Base-by-base conservation (phyloP, 2,888 invertebrate genomes). In the Hydrotaea cyrtoneurina region DNA sequence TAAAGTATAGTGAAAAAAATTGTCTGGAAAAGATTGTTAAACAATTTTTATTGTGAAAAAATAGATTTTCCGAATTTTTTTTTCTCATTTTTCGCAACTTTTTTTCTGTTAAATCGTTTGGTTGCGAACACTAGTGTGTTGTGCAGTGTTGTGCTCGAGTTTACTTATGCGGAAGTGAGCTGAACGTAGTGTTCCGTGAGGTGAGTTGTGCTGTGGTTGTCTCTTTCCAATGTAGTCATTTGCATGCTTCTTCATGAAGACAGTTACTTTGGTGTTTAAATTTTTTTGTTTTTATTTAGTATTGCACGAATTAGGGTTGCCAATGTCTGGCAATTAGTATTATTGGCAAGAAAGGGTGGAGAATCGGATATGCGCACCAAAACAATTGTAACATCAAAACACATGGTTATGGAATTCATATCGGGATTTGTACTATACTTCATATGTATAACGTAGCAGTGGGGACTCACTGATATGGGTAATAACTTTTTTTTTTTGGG, bases 271-370 rank as follows among this genome's bases (percentile, higher is more conserved):
- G 31, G 23, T 69, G 57, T 53, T 59, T n/a, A 62, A 31, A 26
- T 15, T 66, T 76, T n/a, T 71, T 82, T 82, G 72, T 82, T 82
- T 82, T 82, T 74, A 79, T 85, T 81, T 80, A 46, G 53, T 21
- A 69, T 71, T 59, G 66, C 77, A 76, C 50, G 80, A 71, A 31
- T 10, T 7, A 79, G 85, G 76, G 55, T 74, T 82, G 82, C 85
- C 85, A 84, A 59, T n/a, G 8, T 15, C 4, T 19, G 15, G 15
- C 7, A 23, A 69, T 15, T 69, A 2, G 11, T 46, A 23, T 0
- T 46, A 2, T 23, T 46, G 26, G 5, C 23, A 3, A 11, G 26
- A 15, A 26, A 23, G 26, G 15, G 11, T 5, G 59, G 26, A 23
- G 11, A 15, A 59, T 3, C 7, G 7, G 26, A 59, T 11, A 13